Conservation (phyloP, 1,140 invertebrate genomes). For the Habropoda laboriosa region DNA sequence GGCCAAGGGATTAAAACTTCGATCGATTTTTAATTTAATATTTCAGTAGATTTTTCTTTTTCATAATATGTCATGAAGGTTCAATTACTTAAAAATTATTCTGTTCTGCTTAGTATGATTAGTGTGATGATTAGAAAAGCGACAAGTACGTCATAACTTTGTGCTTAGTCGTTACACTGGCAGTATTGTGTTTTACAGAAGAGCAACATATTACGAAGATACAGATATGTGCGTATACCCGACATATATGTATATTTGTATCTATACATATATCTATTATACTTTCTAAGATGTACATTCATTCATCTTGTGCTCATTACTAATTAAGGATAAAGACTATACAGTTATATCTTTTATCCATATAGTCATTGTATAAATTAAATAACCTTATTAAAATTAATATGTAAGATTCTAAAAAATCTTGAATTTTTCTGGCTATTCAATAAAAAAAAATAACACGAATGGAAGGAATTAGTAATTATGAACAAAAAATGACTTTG, state of each 20-base stretch:
- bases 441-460: constrained; percentile 61
- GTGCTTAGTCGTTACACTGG: constrained; percentile 26
- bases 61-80: not conserved
- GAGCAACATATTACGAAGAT: constrained; percentile 41
- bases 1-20: too few species aligned
- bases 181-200: constrained; percentile 51
- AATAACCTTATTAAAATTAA: constrained; percentile 66
- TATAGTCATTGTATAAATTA: constrained; percentile 61
- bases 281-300: constrained; percentile 74
- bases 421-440: constrained; percentile 61
- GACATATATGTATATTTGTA: constrained; percentile 9
- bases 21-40: constrained; percentile 15
- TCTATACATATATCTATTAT: constrained; percentile 53
- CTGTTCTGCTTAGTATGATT: not conserved
- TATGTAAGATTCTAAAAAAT: constrained; percentile 59
- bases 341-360: constrained; percentile 65
- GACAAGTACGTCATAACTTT: constrained; percentile 11
- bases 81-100: not conserved
- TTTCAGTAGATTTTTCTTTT: not conserved
- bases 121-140: not conserved
- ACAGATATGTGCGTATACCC: constrained; percentile 26
- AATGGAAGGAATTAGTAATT: constrained; percentile 51
- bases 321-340: constrained; percentile 69
- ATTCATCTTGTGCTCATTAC: constrained; percentile 77
- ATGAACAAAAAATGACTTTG: constrained; percentile 59